These are phyloP conservation scores for Metopia argyrocephala DNA, from an alignment of 2,888 invertebrate species.

Conservation along the genomic window DNA sequence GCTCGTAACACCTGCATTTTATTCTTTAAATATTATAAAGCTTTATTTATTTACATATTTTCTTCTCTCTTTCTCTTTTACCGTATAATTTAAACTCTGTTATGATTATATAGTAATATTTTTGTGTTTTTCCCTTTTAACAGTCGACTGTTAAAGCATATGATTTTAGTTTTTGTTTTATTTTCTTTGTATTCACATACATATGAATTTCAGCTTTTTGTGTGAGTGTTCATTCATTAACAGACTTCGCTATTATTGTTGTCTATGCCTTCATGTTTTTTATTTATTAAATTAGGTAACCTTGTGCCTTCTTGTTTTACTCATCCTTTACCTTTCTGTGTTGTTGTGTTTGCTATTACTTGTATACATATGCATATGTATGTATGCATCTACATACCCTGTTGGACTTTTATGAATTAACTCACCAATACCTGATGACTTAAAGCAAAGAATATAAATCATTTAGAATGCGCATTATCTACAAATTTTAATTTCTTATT, in stretches of 20 bases:
- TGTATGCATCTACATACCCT: no score
- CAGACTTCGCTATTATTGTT: neutral
- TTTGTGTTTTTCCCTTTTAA: neutral
- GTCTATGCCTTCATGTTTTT: neutral
- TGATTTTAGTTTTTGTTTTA: constrained; percentile 3
- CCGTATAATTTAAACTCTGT: neutral
- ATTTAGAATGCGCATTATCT: no score
- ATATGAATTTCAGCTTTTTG: neutral
- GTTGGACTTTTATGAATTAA: no score
- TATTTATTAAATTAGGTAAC: constrained; percentile 36
- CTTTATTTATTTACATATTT: constrained; percentile 5
- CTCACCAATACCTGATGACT: no score
- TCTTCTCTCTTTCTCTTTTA: neutral
- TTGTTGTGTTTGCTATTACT: neutral
- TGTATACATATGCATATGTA: neutral
- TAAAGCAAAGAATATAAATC: no score
- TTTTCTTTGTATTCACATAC: neutral
- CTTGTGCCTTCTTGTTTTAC: constrained; percentile 30
- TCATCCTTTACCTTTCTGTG: neutral
- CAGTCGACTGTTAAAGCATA: constrained; percentile 19
- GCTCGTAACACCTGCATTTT: constrained; percentile 23
- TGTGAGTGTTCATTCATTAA: neutral
- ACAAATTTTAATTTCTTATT: no score
- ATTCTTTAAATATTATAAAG: neutral
- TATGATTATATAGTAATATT: neutral